Evolutionary conservation across 2,797 vertebrate genomes (phyloP), one percentile per base, ranked within the genome.

Genomic region (Monodelphis domestica): DNA sequence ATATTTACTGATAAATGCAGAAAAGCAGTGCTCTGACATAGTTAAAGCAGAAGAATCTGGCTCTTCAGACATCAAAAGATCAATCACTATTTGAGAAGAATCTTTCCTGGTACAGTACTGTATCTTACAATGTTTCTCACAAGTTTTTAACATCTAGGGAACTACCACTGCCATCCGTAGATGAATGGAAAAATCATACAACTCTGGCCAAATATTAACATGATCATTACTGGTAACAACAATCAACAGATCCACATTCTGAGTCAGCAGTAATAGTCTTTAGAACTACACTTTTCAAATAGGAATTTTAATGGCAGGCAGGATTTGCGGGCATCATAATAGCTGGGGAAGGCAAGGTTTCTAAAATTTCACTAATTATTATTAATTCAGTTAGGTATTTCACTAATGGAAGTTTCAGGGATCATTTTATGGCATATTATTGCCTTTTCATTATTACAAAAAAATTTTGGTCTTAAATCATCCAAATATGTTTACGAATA

Each of bases 401-500:
- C 1, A 70, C n/a, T 70, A 78, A 78, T 78, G 21, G 38, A 45
- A 78, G 70, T 1, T 78, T 78, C 70, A 45, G 21, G 70, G 21
- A 78, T 78, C 9, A 45, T 78, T 78, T 45, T 26, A 78, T 24
- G 21, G 21, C 7, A 45, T 45, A 26, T 26, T 78, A 14, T 78
- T 45, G 21, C 7, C 3, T 38, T 38, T 38, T 63, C 12, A 63
- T n/a, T 63, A 33, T 14, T n/a, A n/a, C 12, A 63, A 90, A 89
- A 93, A 5, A 94, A 17, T 89, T 93, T 50, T 91, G 52, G 50
- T 28, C 21, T 92, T 53, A 91, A 89, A 95, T 87, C 70, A 90
- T 89, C 89, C 21, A 53, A 50, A 30, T 50, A 84, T 54, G 26
- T 63, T 90, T 53, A 50, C 90, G 50, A n/a, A 59, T 50, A 90